Percentiles rank a stretch among this genome's conserved stretches.
phyloP scores from a whole-genome alignment of 2,888 invertebrate genomes.

The Pseudococcus jackbeardsleyi region DNA sequence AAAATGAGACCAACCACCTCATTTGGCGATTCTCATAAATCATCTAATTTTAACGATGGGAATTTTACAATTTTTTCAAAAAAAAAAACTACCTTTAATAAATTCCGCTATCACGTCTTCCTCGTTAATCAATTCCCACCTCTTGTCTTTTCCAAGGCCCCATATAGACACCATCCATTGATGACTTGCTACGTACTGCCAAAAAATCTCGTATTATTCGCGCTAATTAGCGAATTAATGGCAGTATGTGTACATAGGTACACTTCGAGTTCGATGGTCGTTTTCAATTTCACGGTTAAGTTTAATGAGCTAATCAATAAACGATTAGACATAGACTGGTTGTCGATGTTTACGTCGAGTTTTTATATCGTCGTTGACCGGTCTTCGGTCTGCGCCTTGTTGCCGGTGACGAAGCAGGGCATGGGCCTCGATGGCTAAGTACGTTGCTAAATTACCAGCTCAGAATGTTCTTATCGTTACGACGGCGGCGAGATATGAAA shows the following conservation, averaged over 20 bases:
- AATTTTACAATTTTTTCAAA: no score
- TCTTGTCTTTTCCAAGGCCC: background rate
- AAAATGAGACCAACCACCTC: no score
- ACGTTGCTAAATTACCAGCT: constrained; percentile 11
- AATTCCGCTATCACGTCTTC: no score
- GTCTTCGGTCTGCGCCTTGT: background rate
- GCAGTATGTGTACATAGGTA: background rate
- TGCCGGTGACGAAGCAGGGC: background rate
- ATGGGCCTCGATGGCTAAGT: background rate
- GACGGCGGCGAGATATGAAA: background rate
- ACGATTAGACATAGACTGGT: constrained; percentile 38
- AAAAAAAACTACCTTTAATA: no score
- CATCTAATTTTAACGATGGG: no score
- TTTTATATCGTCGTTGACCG: background rate
- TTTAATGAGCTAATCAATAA: constrained; percentile 48
- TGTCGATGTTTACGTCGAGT: background rate
- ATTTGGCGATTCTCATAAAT: no score
- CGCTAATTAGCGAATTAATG: background rate
- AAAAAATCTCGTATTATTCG: background rate
- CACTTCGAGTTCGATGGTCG: background rate
- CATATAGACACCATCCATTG: background rate
- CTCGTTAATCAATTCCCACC: background rate
- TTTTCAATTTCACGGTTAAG: constrained; percentile 45
- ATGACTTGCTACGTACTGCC: background rate
- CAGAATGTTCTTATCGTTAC: background rate